Conservation (phyloP, 2,113 vertebrate species). For the Nerophis ophidion region DNA sequence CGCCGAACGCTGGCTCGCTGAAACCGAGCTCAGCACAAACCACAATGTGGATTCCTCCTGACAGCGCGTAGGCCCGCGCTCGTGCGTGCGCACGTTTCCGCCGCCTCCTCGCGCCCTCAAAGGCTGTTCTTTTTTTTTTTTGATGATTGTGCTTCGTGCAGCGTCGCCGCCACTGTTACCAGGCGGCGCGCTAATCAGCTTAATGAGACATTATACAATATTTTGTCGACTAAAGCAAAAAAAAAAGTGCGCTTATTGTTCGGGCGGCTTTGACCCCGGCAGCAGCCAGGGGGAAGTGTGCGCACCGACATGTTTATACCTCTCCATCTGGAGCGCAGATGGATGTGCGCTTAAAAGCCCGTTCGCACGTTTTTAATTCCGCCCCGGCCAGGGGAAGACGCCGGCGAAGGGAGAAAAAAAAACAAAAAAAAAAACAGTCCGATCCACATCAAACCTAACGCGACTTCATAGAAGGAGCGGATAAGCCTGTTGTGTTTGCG, state of each 20-base stretch:
- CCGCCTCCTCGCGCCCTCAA: neutral
- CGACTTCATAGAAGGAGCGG: constrained; percentile 63
- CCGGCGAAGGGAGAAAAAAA: constrained; percentile 4
- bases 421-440: constrained; percentile 34
- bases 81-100: neutral
- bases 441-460: constrained; percentile 67
- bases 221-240: constrained; percentile 99
- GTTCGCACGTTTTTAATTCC: constrained; percentile 10
- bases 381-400: constrained; percentile 7
- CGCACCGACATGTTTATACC: constrained; percentile 48
- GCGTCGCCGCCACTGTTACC: constrained; percentile 88
- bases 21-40: neutral
- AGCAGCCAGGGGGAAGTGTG: constrained; percentile 68
- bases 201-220: constrained; percentile 99
- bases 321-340: constrained; percentile 66
- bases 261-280: constrained; percentile 87
- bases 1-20: too few relatives aligned
- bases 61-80: too few relatives aligned
- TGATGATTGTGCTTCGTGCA: constrained; percentile 91
- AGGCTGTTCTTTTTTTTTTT: constrained; percentile 49
- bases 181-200: constrained; percentile 98
- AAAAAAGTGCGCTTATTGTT: constrained; percentile 92
- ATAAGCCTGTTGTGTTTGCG: constrained; percentile 73
- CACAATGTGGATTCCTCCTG: constrained; percentile 12
- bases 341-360: constrained; percentile 54